These are phyloP conservation scores for Cyprinus carpio DNA, from an alignment of 2,113 vertebrate species.

Conservation along the genomic window DNA sequence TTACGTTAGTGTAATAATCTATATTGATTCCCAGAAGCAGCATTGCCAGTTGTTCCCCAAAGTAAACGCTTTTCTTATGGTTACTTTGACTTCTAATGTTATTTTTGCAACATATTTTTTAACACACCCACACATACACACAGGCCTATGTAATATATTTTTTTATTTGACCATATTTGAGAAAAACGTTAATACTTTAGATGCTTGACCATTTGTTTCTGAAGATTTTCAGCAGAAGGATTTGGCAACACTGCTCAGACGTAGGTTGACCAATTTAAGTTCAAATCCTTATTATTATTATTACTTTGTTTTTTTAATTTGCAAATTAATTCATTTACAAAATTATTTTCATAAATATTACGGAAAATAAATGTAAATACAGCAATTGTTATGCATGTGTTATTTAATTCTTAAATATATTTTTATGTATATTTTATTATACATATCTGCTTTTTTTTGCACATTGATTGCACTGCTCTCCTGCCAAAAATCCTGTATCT, in stretches of 20 bases:
- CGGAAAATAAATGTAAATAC: background rate
- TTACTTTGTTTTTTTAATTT: background rate
- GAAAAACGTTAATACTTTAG: background rate
- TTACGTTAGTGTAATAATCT: background rate
- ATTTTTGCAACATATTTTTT: no score
- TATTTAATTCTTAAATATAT: background rate
- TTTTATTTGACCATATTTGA: background rate
- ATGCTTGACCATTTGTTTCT: background rate
- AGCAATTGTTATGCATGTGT: background rate
- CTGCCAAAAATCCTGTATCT: background rate
- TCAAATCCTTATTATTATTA: no score
- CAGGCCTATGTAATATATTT: background rate
- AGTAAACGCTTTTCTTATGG: background rate
- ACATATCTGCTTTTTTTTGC: background rate
- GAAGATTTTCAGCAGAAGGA: background rate
- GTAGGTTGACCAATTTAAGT: background rate
- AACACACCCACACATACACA: no score
- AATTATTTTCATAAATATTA: background rate
- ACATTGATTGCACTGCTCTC: background rate
- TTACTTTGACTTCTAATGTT: background rate
- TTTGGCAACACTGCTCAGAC: background rate
- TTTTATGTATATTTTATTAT: background rate
- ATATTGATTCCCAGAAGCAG: background rate
- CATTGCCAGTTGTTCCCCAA: background rate
- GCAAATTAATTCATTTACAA: background rate